These are phyloP conservation scores for Sphaerophoria taeniata DNA, from an alignment of 2,888 invertebrate genomes.

Conservation along the genomic window DNA sequence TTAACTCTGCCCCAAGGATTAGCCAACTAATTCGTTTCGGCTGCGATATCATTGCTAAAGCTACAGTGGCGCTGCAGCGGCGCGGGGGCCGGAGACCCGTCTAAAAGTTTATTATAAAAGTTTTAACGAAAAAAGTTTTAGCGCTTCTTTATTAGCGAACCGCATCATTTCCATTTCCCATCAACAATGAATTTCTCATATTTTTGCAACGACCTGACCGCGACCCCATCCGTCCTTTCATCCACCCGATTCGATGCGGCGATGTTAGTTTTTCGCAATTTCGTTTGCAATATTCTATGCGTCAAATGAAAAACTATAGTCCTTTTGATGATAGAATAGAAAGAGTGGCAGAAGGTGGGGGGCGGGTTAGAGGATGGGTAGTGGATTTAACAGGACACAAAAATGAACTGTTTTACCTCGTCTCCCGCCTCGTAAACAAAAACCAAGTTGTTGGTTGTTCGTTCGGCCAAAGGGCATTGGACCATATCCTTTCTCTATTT, in stretches of 20 bases:
- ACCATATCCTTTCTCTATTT: constrained; percentile 55
- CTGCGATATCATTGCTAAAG: too few relatives aligned
- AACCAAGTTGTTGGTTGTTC: too few relatives aligned
- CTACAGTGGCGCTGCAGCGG: background rate
- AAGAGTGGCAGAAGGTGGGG: background rate
- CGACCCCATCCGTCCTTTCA: too few relatives aligned
- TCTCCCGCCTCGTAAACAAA: constrained; percentile 50
- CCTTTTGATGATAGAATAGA: background rate
- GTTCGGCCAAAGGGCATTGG: constrained; percentile 63
- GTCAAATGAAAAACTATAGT: constrained; percentile 63
- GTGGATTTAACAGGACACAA: constrained; percentile 7
- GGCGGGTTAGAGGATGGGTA: background rate
- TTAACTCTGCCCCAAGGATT: constrained; percentile 71
- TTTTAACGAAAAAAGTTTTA: constrained; percentile 74
- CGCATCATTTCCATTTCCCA: constrained; percentile 71
- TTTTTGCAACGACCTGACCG: constrained; percentile 55
- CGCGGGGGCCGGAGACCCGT: constrained; percentile 8
- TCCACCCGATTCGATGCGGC: too few relatives aligned
- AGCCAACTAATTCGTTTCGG: constrained; percentile 69
- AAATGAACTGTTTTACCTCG: constrained; percentile 28
- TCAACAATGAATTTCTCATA: constrained; percentile 49
- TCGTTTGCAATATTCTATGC: constrained; percentile 69
- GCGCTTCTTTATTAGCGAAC: constrained; percentile 67
- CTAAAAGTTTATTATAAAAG: constrained; percentile 72
- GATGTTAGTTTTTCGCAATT: constrained; percentile 68